Base-by-base conservation (phyloP, 2,888 invertebrate genomes). In the Liodrosophila aerea region DNA sequence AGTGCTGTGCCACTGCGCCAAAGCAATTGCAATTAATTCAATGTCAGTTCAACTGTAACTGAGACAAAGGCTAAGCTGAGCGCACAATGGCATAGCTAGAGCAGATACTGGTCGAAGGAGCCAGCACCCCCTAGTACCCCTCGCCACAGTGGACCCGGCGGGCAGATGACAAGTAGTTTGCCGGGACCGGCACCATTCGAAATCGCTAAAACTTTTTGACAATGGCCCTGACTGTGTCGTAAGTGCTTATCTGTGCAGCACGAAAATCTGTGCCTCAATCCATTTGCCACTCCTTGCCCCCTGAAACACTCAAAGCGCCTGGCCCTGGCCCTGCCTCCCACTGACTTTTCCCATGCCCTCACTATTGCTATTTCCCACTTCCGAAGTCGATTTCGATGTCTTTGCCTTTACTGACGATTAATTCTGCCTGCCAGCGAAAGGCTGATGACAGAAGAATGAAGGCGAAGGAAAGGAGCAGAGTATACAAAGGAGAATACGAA, bases 181-280 rank as follows among this genome's bases (percentile, higher is more conserved):
- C 52, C 64, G 37, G 65, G 52, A 57, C 69, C n/a, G 65, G 40
- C 65, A 43, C 50, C 58, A 69, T 65, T 65, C 41, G 58, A 72
- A 73, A 75, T 75, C 73, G 68, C 76, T 73, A 67, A 75, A 73
- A 73, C 64, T 73, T 75, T 72, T 73, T 75, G 76, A 72, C 73
- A 75, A 72, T 68, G 64, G 59, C 53, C 50, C 59, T 39, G 41
- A 51, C 64, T 54, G 57, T 57, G 46, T 47, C 46, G 54, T 39
- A 57, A 54, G 62, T 62, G 67, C 67, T 73, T 73, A 73, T 73
- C 73, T 75, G 40, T 67, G 60, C 64, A 53, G 67, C 60, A 71
- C 60, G n/a, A 58, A 75, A 75, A 67, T 61, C 72, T 56, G 29
- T 39, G 67, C 72, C 67, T 62, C 76, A 67, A 75, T 70, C 62